Evolutionary conservation across 2,113 vertebrate genomes (phyloP).

Genomic region (Pteropus alecto): DNA sequence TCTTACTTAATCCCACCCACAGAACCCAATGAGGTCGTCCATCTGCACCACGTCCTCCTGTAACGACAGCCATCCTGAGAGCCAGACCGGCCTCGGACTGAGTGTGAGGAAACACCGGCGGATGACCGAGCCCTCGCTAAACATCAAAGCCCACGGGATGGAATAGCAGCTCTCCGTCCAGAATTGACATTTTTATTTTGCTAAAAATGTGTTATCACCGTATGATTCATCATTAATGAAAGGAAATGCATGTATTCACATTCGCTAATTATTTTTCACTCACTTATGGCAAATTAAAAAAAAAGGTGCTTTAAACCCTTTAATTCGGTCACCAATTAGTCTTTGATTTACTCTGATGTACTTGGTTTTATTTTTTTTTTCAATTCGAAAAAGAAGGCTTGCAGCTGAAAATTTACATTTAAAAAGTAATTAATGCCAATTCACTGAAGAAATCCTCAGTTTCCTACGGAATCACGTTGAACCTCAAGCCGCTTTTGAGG

Average conservation of each 20-base stretch:
- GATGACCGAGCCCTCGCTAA: neutral
- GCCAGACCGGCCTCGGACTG: neutral
- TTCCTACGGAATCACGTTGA: conserved; percentile 77
- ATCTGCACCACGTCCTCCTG: neutral
- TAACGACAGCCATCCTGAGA: neutral
- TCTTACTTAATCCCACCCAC: neutral
- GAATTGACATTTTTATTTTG: conserved; percentile 54
- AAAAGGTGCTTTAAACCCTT: conserved; percentile 76
- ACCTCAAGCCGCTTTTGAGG: conserved; percentile 45
- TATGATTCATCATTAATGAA: conserved; percentile 80
- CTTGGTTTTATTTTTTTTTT: neutral
- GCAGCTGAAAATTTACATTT: conserved; percentile 86
- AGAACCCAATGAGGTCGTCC: neutral
- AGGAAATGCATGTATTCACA: conserved; percentile 77
- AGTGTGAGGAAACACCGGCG: neutral
- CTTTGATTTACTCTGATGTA: conserved; percentile 84
- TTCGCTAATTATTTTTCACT: conserved; percentile 79
- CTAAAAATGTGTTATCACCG: conserved; percentile 64
- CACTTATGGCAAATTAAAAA: conserved; percentile 62
- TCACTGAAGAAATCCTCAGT: conserved; percentile 77
- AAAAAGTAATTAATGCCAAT: conserved; percentile 83
- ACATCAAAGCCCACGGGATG: neutral
- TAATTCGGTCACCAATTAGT: conserved; percentile 86
- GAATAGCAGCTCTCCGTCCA: neutral
- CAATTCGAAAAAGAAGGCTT: conserved; percentile 59